Conservation (phyloP, 2,113 vertebrate species). For the Vimba vimba region DNA sequence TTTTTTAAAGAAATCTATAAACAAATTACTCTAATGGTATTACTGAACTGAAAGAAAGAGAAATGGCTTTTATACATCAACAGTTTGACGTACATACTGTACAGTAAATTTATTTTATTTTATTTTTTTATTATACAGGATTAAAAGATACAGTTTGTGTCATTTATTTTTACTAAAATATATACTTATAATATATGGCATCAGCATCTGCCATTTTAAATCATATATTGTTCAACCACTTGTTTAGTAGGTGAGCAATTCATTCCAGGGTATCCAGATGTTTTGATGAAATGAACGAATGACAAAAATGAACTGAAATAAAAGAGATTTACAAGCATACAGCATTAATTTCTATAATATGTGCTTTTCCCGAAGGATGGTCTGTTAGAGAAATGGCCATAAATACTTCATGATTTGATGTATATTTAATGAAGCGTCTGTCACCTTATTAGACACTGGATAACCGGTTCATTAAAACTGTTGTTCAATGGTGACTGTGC, state of each 20-base stretch:
- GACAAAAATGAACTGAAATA: neutral
- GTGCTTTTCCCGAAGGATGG: neutral
- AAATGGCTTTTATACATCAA: neutral
- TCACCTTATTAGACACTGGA: conserved; percentile 8
- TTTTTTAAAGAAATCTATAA: neutral
- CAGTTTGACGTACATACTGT: neutral
- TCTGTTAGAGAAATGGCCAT: neutral
- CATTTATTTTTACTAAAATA: neutral
- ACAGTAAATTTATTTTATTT: no score
- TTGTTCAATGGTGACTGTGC: conserved; percentile 33
- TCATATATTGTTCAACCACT: neutral
- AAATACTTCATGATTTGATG: neutral
- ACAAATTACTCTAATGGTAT: neutral
- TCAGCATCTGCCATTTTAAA: neutral
- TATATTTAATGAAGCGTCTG: conserved; percentile 33
- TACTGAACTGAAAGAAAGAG: neutral
- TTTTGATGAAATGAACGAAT: neutral
- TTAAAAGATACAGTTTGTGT: no score
- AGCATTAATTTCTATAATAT: neutral
- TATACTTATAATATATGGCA: neutral
- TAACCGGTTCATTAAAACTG: conserved; percentile 49
- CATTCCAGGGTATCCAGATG: neutral
- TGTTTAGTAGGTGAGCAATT: neutral
- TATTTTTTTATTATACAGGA: no score
- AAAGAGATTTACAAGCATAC: neutral